These are phyloP conservation scores for Leucoraja erinaceus DNA, from an alignment of 2,113 vertebrate species.

Conservation along the genomic window DNA sequence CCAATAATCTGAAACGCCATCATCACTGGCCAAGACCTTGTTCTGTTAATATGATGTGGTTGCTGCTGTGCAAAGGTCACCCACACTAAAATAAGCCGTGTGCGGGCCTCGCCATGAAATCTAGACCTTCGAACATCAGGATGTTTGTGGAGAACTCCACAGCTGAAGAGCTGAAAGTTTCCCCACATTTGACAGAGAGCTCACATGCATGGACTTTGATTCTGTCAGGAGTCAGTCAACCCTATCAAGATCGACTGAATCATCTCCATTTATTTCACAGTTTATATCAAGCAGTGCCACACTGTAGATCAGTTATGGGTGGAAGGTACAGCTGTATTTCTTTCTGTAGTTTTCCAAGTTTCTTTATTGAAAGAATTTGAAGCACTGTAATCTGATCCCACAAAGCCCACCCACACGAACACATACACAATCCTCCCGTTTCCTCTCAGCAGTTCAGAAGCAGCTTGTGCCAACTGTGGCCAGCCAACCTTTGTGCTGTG, in stretches of 20 bases:
- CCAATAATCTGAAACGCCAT: too few species aligned
- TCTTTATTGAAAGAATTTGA: background rate
- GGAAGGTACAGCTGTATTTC: background rate
- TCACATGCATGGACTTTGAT: too few species aligned
- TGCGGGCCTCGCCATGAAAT: too few species aligned
- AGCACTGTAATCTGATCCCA: background rate
- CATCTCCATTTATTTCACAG: background rate
- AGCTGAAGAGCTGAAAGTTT: too few species aligned
- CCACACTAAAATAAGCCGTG: too few species aligned
- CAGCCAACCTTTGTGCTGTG: background rate
- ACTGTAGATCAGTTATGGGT: background rate
- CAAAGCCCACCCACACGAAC: constrained; percentile 11
- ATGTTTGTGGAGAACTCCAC: too few species aligned
- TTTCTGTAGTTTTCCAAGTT: background rate
- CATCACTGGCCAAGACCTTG: too few species aligned
- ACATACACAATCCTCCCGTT: background rate
- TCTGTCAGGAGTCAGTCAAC: background rate
- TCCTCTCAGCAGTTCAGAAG: background rate
- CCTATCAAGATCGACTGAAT: background rate
- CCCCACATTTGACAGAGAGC: too few species aligned
- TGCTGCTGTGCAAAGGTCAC: too few species aligned
- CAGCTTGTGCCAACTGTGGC: constrained; percentile 8
- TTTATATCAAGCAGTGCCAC: background rate
- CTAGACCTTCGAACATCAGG: too few species aligned
- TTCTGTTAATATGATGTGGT: too few species aligned